phyloP scores from a whole-genome alignment of 1,140 invertebrate species.

The Bombus impatiens region DNA sequence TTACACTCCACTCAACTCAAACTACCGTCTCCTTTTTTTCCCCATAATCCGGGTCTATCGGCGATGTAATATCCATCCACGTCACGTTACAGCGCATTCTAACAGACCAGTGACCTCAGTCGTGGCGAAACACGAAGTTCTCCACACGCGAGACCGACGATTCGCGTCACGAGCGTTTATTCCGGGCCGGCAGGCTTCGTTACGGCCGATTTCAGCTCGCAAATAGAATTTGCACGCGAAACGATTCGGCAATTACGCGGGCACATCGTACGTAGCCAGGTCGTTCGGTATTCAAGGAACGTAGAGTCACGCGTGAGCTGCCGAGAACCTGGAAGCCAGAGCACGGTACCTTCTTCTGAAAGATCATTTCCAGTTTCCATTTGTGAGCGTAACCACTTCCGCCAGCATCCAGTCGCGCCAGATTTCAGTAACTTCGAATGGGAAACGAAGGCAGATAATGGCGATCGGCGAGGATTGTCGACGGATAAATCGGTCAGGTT shows the following conservation, averaged over 20 bases:
- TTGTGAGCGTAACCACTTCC: conserved; percentile 68
- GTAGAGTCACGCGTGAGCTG: conserved; percentile 5
- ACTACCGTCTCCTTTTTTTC: background rate
- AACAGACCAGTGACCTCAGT: background rate
- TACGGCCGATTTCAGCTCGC: conserved; percentile 1
- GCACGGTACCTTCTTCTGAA: background rate
- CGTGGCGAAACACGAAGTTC: background rate
- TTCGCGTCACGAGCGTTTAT: no score
- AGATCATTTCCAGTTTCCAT: conserved; percentile 71
- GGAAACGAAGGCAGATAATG: conserved; percentile 37
- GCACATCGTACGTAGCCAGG: background rate
- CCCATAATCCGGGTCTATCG: background rate
- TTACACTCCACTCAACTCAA: background rate
- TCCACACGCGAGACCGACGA: no score
- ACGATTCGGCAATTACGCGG: conserved; percentile 26
- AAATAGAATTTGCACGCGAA: conserved; percentile 24
- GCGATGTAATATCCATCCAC: background rate
- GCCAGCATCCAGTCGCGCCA: conserved; percentile 48
- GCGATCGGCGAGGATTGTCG: conserved; percentile 8
- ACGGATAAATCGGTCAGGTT: conserved; percentile 56
- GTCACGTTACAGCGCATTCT: background rate
- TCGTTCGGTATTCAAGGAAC: conserved; percentile 34
- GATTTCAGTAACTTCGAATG: conserved; percentile 50
- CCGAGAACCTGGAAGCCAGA: conserved; percentile 41
- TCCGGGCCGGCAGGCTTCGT: background rate